Conservation (phyloP, 37 sponge, comb jelly and placozoan genomes). For the Petrosia ficiformis region DNA sequence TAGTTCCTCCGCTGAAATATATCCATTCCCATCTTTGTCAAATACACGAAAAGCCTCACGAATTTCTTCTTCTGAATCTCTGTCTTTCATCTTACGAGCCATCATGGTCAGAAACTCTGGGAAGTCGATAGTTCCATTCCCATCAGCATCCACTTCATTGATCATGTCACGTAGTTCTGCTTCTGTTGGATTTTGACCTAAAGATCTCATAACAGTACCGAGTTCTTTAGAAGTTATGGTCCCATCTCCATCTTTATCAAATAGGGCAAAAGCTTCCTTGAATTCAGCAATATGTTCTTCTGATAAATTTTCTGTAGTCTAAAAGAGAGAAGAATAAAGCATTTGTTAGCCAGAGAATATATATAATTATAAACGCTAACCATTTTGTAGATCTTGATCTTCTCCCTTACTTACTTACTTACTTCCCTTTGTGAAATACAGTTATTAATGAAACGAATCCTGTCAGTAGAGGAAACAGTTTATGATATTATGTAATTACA, state of each 20-base stretch:
- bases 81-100: conserved; percentile 98
- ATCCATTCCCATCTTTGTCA: conserved; percentile 99
- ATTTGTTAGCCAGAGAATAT: too few relatives aligned
- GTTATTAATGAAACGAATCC: too few relatives aligned
- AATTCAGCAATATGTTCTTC: conserved; percentile 98
- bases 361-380: too few relatives aligned
- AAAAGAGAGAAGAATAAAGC: too few relatives aligned
- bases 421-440: not conserved
- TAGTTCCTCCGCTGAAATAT: conserved; percentile 95
- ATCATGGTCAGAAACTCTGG: conserved; percentile 99
- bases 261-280: conserved; percentile 99
- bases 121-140: conserved; percentile 99
- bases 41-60: conserved; percentile 97
- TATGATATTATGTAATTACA: too few relatives aligned
- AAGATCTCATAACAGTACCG: conserved; percentile 97
- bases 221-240: conserved; percentile 98
- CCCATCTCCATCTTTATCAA: conserved; percentile 99
- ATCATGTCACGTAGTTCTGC: conserved; percentile 99
- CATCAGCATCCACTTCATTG: conserved; percentile 98
- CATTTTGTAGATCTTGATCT: too few relatives aligned
- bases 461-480: too few relatives aligned
- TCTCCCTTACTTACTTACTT: not conserved
- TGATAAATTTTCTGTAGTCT: conserved; percentile 79
- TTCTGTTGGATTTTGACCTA: conserved; percentile 99
- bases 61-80: conserved; percentile 97